phyloP scores from a whole-genome alignment of 1,140 invertebrate genomes.

The Platorchestia sp. region DNA sequence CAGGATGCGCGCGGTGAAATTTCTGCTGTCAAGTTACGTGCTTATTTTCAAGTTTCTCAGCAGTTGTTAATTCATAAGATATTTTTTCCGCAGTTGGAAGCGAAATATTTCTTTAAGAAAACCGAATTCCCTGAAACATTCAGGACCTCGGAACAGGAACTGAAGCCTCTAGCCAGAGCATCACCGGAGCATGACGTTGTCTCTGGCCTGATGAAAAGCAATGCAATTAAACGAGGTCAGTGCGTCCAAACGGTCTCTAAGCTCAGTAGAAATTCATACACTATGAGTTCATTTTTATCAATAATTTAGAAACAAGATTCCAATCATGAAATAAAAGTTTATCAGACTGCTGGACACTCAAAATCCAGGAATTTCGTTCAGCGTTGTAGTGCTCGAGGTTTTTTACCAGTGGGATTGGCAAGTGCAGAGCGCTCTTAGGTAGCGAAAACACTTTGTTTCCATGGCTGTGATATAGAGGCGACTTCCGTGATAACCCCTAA shows the following conservation, averaged over 20 bases:
- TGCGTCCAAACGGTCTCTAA: background rate
- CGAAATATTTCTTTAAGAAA: no score
- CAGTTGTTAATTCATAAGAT: no score
- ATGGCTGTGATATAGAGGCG: background rate
- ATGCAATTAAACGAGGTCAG: background rate
- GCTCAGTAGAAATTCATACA: background rate
- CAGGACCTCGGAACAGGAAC: background rate
- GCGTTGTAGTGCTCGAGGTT: background rate
- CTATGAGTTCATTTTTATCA: background rate
- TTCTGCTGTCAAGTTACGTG: no score
- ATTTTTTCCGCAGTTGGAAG: no score
- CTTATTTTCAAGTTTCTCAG: no score
- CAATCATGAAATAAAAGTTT: background rate
- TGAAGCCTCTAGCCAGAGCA: background rate
- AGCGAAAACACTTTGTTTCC: conserved; percentile 6
- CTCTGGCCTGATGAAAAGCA: background rate
- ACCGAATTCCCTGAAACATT: background rate
- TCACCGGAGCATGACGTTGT: background rate
- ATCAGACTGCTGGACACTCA: background rate
- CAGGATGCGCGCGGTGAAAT: no score
- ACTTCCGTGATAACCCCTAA: conserved; percentile 34
- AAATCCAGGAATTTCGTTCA: background rate
- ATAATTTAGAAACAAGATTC: background rate
- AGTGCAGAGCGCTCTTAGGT: background rate
- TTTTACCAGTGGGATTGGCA: background rate